Base-by-base conservation (phyloP, 1,140 invertebrate species). In the Drosophila bocki region DNA sequence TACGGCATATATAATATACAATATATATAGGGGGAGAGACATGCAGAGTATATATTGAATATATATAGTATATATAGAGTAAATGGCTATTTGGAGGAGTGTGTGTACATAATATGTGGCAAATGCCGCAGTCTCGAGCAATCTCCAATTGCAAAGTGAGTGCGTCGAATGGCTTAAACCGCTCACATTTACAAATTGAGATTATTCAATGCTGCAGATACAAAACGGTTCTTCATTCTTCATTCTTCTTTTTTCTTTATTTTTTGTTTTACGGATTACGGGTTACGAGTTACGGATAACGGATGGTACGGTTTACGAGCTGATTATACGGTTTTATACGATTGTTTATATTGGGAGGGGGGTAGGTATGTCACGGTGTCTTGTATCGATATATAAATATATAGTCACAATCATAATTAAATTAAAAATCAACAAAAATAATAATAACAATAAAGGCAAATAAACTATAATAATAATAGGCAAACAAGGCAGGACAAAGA, bases 141-240 rank as follows among this genome's bases (percentile, higher is more conserved):
- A 92, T 91, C 92, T 92, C 92, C 92, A 92, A 78, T 90, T 93
- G 92, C 83, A 93, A 92, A 91, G 92, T 93, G 92, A 92, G 91
- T 90, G 69, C 72, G 68, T 87, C 65, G 72, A 90, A 91, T 85
- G 48, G 61, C 42, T 69, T 45, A 86, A 78, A 76, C 80, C 74
- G 87, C 87, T 92, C 92, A 93, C 92, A 91, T 86, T 93, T 92
- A 93, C 92, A 93, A 92, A 92, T 91, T 93, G 92, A 93, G 92
- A 93, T 93, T 93, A 85, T 58, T 84, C 87, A 88, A 92, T 92
- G 71, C 78, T 88, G 83, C 91, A 91, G 85, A 90, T 82, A 78
- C 45, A 54, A 65, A 62, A 56, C 53, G 53, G 4, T 26, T 39
- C 53, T 26, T 39, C 5, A n/a, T 59, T 63, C 72, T 26, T 44